Percentiles rank a stretch among this genome's conserved stretches.
These are phyloP conservation scores for Drosophila engyochracea DNA, from an alignment of 2,888 invertebrate genomes.

Conservation along the genomic window DNA sequence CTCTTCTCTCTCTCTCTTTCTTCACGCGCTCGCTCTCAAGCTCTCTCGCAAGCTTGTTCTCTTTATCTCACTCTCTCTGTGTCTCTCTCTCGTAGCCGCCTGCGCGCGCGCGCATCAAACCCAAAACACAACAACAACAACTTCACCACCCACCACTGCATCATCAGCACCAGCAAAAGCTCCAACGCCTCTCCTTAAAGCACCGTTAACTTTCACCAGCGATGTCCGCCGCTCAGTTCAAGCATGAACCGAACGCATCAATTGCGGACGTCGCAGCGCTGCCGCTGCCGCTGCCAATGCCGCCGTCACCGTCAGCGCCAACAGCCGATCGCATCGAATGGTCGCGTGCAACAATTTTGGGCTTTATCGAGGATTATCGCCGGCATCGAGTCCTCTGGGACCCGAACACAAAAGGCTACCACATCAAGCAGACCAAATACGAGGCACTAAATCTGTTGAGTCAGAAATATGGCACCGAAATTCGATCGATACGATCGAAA, in stretches of 20 bases:
- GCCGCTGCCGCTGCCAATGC: constrained; percentile 52
- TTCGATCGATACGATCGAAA: constrained; percentile 84
- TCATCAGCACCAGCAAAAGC: constrained; percentile 17
- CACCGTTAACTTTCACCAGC: constrained; percentile 72
- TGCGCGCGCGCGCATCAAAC: constrained; percentile 58
- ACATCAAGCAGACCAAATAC: constrained; percentile 84
- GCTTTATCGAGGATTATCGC: constrained; percentile 84
- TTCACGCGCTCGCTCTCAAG: constrained; percentile 14
- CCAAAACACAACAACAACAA: constrained; percentile 29
- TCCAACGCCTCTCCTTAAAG: constrained; percentile 36
- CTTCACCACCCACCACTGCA: constrained; percentile 36
- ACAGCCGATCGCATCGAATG: constrained; percentile 83
- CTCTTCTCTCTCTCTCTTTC: constrained; percentile 17
- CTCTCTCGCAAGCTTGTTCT: constrained; percentile 32
- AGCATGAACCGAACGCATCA: constrained; percentile 64
- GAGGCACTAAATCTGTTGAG: constrained; percentile 83
- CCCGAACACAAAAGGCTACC: constrained; percentile 84
- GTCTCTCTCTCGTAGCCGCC: constrained; percentile 45
- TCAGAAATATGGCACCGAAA: constrained; percentile 83
- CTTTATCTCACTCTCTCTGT: constrained; percentile 32
- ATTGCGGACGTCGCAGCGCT: constrained; percentile 59
- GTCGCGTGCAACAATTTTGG: constrained; percentile 84
- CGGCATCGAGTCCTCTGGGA: constrained; percentile 84
- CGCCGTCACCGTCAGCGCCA: constrained; percentile 41
- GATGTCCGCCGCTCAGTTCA: constrained; percentile 74